Conservation (phyloP, 2,797 vertebrate genomes). For the Ctenopoma kingsleyae region DNA sequence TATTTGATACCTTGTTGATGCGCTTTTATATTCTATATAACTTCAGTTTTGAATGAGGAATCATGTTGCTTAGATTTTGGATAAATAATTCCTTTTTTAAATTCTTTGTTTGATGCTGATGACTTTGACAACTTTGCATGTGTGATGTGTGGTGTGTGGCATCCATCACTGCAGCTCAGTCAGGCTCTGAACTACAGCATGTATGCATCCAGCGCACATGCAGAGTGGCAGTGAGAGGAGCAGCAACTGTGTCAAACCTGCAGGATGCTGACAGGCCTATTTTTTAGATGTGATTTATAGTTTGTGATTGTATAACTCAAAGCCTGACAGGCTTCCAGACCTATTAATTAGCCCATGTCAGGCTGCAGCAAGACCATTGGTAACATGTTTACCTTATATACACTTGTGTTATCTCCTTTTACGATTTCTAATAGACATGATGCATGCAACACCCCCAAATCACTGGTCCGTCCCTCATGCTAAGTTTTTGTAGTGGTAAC, state of each 20-base stretch:
- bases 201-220: slow-evolving; percentile 24
- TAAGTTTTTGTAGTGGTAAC: background rate
- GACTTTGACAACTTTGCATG: slow-evolving; percentile 38
- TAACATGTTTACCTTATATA: background rate
- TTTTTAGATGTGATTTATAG: background rate
- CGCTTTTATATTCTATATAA: background rate
- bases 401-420: no score
- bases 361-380: background rate
- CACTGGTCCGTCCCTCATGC: background rate
- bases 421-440: background rate
- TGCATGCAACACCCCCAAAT: background rate
- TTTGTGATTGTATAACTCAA: background rate
- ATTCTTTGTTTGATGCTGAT: background rate
- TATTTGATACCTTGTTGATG: background rate
- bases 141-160: slow-evolving; percentile 37
- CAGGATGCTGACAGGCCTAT: slow-evolving; percentile 8
- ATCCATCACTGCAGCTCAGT: slow-evolving; percentile 61
- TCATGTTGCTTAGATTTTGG: background rate
- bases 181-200: slow-evolving; percentile 22
- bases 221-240: slow-evolving; percentile 22
- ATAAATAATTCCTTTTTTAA: background rate
- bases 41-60: background rate
- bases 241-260: slow-evolving; percentile 1
- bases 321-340: background rate
- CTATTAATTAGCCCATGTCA: background rate